These are phyloP conservation scores for Athalia circularis DNA, from an alignment of 2,888 invertebrate genomes.

Conservation along the genomic window DNA sequence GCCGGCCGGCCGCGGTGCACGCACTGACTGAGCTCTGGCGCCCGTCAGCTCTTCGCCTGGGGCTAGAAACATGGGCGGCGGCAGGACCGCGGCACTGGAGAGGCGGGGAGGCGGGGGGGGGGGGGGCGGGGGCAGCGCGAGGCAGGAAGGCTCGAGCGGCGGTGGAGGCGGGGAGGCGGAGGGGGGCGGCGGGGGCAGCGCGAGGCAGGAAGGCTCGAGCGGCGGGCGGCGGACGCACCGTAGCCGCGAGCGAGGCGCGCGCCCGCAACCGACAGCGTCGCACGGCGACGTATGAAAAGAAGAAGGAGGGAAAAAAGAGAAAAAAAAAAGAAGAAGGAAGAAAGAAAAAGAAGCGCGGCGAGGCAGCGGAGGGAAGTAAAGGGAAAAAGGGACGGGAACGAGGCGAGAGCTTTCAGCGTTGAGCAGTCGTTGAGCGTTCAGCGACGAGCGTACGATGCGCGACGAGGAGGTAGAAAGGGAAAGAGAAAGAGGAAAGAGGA, in stretches of 20 bases:
- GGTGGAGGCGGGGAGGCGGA: too few relatives aligned
- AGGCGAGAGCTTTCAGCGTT: too few relatives aligned
- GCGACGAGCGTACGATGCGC: constrained; percentile 29
- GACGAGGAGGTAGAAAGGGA: neutral
- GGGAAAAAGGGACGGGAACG: neutral
- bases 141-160: constrained; percentile 7
- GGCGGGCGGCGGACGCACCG: neutral
- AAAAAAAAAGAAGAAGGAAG: too few relatives aligned
- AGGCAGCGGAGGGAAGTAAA: neutral
- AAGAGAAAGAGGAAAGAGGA: neutral
- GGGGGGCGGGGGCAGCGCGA: constrained; percentile 29
- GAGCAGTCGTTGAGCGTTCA: constrained; percentile 10
- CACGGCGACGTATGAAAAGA: constrained; percentile 4
- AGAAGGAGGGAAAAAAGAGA: neutral
- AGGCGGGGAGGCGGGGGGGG: constrained; percentile 23
- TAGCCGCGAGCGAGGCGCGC: neutral
- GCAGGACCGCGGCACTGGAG: constrained; percentile 49
- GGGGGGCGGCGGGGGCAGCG: constrained; percentile 22
- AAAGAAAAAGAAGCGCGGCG: neutral
- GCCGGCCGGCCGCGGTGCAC: constrained; percentile 70
- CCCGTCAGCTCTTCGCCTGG: constrained; percentile 44
- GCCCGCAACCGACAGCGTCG: neutral
- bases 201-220: constrained; percentile 5
- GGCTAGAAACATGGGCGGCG: constrained; percentile 38
- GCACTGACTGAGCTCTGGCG: constrained; percentile 65